Evolutionary conservation across 2,113 vertebrate species (phyloP).

Genomic region (Coracopsis vasa): DNA sequence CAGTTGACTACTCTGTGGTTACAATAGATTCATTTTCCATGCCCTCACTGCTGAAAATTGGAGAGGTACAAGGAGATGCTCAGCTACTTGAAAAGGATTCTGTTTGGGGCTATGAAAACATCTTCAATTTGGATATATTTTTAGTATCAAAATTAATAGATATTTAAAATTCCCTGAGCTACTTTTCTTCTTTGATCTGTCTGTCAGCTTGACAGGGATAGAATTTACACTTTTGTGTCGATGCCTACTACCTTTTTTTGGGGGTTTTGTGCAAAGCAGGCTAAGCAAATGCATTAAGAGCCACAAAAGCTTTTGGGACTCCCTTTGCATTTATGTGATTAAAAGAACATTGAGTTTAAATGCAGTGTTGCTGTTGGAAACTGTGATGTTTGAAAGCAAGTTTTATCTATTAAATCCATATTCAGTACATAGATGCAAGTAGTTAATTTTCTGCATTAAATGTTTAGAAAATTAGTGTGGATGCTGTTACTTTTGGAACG

Average conservation of each 20-base stretch:
- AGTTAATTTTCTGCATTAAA: neutral
- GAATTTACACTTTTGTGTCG: slow-evolving; percentile 26
- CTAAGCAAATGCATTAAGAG: slow-evolving; percentile 43
- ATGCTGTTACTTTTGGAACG: neutral
- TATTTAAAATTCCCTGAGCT: slow-evolving; percentile 15
- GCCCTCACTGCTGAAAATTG: neutral
- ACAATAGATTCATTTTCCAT: neutral
- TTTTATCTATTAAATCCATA: neutral
- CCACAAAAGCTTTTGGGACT: slow-evolving; percentile 51
- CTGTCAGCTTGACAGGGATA: slow-evolving; percentile 46
- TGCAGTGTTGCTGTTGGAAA: slow-evolving; percentile 49
- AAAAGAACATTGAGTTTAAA: slow-evolving; percentile 55
- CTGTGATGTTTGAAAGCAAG: slow-evolving; percentile 33
- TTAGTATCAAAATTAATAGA: slow-evolving; percentile 54
- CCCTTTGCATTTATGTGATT: slow-evolving; percentile 61
- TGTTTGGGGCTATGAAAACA: slow-evolving; percentile 1
- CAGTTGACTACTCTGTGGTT: neutral
- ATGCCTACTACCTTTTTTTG: slow-evolving; percentile 13
- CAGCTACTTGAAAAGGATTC: neutral
- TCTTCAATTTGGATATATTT: slow-evolving; percentile 27
- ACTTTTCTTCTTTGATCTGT: slow-evolving; percentile 40
- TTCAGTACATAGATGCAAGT: neutral
- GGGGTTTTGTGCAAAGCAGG: slow-evolving; percentile 16
- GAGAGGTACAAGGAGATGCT: neutral
- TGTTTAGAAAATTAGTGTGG: neutral